Evolutionary conservation across 2,797 vertebrate genomes (phyloP).

Genomic region (Notolepis coatsorum): DNA sequence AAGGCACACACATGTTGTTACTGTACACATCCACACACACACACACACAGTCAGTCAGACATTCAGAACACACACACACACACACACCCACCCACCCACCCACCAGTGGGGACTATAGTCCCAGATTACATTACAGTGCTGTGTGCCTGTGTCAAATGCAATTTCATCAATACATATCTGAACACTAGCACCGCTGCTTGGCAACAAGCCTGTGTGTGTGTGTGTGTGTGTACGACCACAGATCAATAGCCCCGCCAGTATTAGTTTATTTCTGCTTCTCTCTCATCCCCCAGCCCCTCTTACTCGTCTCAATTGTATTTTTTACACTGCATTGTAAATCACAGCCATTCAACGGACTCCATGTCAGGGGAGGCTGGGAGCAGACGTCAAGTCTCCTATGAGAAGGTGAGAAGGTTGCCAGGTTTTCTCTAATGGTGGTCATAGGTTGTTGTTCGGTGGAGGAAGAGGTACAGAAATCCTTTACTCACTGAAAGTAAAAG

Average conservation of each 20-base stretch:
- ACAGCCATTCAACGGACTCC: conserved; percentile 24
- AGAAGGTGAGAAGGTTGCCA: conserved; percentile 10
- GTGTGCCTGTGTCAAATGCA: conserved; percentile 69
- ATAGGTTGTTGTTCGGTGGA: no score
- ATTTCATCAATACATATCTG: conserved; percentile 73
- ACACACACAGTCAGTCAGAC: neutral
- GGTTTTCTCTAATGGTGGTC: no score
- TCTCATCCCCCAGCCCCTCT: conserved; percentile 34
- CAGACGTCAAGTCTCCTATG: conserved; percentile 1
- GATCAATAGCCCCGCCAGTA: conserved; percentile 65
- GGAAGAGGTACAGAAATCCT: no score
- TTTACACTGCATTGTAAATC: conserved; percentile 35
- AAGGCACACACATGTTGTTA: neutral
- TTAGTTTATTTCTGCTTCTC: conserved; percentile 27
- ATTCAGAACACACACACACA: conserved; percentile 9
- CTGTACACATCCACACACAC: neutral
- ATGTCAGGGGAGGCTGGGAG: conserved; percentile 10
- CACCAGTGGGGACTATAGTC: conserved; percentile 45
- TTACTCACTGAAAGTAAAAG: no score
- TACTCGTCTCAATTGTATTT: conserved; percentile 25
- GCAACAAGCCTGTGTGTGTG: conserved; percentile 40
- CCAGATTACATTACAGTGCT: conserved; percentile 69
- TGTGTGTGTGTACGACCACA: conserved; percentile 40
- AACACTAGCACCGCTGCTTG: conserved; percentile 56
- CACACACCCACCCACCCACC: conserved; percentile 11